phyloP scores from a whole-genome alignment of 2,113 vertebrate species.

The Erythrocebus patas region DNA sequence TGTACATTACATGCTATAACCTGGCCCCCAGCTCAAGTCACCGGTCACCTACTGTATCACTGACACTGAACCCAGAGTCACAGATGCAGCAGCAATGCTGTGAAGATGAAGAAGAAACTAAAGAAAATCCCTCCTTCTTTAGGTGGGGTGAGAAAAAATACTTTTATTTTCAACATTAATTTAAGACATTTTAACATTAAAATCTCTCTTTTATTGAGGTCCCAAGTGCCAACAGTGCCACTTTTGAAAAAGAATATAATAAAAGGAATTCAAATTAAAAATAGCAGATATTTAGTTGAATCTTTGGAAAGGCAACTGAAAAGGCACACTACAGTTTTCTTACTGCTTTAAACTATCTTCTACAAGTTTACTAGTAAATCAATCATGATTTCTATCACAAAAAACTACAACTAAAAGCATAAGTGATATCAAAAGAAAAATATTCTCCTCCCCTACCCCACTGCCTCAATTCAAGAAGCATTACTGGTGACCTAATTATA shows the following conservation, averaged over 20 bases:
- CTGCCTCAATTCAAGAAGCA: background rate
- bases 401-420: slow-evolving; percentile 40
- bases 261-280: background rate
- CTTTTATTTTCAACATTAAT: background rate
- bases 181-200: background rate
- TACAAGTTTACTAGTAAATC: background rate
- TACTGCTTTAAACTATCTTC: background rate
- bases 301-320: background rate
- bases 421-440: slow-evolving; percentile 12
- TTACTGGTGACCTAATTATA: slow-evolving; percentile 43
- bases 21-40: background rate
- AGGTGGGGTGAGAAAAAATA: background rate
- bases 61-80: background rate
- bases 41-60: rapidly evolving
- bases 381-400: slow-evolving; percentile 16
- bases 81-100: rapidly evolving
- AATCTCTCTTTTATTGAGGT: background rate
- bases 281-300: background rate
- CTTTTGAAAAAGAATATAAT: background rate
- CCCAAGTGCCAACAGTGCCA: background rate
- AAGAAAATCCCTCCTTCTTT: background rate
- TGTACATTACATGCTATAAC: background rate
- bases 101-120: background rate
- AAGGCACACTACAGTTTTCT: background rate
- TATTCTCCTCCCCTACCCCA: background rate